Conservation (phyloP, 2,113 vertebrate genomes). For the Tonatia bakeri region DNA sequence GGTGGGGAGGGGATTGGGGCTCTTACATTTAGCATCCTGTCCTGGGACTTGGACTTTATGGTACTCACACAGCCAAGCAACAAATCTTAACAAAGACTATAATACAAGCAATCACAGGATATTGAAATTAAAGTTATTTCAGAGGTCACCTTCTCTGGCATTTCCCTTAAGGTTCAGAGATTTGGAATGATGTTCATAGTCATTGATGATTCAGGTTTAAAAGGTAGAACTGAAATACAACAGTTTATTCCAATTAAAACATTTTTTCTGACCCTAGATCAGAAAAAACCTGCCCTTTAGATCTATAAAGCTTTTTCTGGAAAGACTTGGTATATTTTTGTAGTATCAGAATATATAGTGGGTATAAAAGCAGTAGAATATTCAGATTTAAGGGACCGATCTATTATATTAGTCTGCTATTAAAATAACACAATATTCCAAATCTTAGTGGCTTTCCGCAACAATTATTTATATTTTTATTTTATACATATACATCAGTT, state of each 20-base stretch:
- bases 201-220: not conserved
- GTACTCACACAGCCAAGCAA: not conserved
- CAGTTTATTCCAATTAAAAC: not conserved
- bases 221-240: not conserved
- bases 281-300: not conserved
- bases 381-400: not conserved
- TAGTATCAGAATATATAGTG: not conserved
- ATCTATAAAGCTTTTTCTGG: not conserved
- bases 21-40: not conserved
- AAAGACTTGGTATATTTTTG: not conserved
- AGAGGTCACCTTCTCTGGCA: not conserved
- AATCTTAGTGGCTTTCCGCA: not conserved
- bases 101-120: not conserved
- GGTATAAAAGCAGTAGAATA: not conserved
- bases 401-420: not conserved
- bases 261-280: not conserved
- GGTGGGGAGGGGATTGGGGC: accelerated
- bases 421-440: not conserved
- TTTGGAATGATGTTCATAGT: not conserved
- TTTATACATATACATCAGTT: not conserved
- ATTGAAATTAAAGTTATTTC: not conserved
- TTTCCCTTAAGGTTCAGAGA: not conserved
- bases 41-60: not conserved
- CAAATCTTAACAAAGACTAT: not conserved
- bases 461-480: not conserved